Evolutionary conservation across 1,140 invertebrate genomes (phyloP).

Genomic region (Gryon sp.): DNA sequence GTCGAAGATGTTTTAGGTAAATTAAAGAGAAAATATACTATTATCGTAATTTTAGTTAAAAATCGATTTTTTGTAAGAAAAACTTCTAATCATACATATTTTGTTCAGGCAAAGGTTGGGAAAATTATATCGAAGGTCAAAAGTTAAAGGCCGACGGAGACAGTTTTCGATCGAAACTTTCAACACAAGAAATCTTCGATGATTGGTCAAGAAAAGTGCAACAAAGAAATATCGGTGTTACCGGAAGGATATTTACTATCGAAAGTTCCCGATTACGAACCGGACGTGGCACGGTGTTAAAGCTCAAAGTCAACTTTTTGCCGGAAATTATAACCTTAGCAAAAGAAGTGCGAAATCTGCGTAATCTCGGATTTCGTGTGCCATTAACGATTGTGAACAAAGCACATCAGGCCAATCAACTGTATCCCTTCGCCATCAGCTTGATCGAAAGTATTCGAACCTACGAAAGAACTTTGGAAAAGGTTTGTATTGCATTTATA

Average conservation of each 20-base stretch:
- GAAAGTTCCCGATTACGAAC: conserved; percentile 91
- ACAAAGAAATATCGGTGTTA: conserved; percentile 95
- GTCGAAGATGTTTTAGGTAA: conserved; percentile 97
- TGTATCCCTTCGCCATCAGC: conserved; percentile 99
- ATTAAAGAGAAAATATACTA: too few relatives aligned
- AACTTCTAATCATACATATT: too few relatives aligned
- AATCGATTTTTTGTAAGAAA: conserved; percentile 5
- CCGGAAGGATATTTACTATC: conserved; percentile 96
- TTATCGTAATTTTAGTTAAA: too few relatives aligned
- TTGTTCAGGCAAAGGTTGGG: conserved; percentile 94
- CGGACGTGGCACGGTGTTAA: conserved; percentile 93
- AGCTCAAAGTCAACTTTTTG: conserved; percentile 97
- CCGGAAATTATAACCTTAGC: conserved; percentile 99
- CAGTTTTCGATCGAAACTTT: conserved; percentile 96
- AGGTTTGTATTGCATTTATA: conserved; percentile 82
- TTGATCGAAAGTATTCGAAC: conserved; percentile 98
- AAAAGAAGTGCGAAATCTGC: conserved; percentile 98
- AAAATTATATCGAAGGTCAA: conserved; percentile 99
- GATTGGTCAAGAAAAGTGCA: conserved; percentile 98
- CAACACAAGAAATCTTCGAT: conserved; percentile 98
- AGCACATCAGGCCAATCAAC: conserved; percentile 96
- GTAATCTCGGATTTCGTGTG: conserved; percentile 97
- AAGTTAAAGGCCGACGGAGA: conserved; percentile 98
- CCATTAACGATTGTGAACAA: conserved; percentile 99
- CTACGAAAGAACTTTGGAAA: conserved; percentile 97